Percentiles rank a stretch among this genome's conserved stretches.
Evolutionary conservation across 2,888 invertebrate genomes (phyloP).

Genomic region (Hydrotaea cyrtoneurina): DNA sequence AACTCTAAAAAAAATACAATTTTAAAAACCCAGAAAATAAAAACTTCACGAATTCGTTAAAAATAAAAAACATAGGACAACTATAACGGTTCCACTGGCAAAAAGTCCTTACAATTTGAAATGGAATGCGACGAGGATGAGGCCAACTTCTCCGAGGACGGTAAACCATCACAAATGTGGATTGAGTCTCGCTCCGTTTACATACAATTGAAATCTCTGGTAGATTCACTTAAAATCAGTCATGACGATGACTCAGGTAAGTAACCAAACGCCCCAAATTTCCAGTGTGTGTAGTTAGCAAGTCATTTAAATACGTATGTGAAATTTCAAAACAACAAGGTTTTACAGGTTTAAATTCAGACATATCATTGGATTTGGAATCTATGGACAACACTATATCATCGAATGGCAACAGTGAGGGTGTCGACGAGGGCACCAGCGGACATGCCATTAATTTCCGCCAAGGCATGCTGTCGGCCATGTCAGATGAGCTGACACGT

Average conservation of each 20-base stretch:
- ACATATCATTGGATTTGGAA: conserved; percentile 83
- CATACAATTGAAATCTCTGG: conserved; percentile 87
- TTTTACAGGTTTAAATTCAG: conserved; percentile 84
- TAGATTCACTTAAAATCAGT: conserved; percentile 88
- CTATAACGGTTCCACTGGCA: conserved; percentile 77
- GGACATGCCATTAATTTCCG: conserved; percentile 82
- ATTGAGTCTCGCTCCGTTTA: conserved; percentile 87
- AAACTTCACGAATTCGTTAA: too few relatives aligned
- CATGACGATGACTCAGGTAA: conserved; percentile 88
- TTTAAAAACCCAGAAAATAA: background rate
- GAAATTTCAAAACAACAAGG: conserved; percentile 64
- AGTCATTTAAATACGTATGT: conserved; percentile 34
- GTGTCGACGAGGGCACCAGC: conserved; percentile 55
- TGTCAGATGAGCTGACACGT: conserved; percentile 88
- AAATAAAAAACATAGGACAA: conserved; percentile 71
- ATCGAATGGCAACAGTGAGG: conserved; percentile 72
- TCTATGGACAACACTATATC: conserved; percentile 83
- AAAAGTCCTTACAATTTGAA: conserved; percentile 91
- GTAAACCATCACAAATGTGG: conserved; percentile 82
- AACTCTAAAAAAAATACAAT: background rate
- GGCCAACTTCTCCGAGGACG: conserved; percentile 79
- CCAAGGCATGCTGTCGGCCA: conserved; percentile 85
- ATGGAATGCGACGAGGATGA: conserved; percentile 91
- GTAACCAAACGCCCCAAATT: conserved; percentile 26
- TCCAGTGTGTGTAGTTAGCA: conserved; percentile 51